Evolutionary conservation across 2,797 vertebrate genomes (phyloP).

Genomic region (Epinephelus coioides): DNA sequence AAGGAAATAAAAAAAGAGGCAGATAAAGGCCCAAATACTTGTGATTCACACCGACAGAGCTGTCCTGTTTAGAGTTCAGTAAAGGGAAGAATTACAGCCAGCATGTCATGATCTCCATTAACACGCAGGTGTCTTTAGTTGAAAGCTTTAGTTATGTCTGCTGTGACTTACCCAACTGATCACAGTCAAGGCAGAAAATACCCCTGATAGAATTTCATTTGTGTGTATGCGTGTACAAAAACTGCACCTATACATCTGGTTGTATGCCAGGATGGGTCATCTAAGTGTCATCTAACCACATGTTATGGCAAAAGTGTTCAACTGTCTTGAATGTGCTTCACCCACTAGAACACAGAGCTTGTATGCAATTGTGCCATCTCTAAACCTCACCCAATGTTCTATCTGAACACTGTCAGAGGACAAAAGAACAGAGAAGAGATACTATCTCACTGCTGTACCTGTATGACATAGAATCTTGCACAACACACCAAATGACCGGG

Average conservation of each 20-base stretch:
- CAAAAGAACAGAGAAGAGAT: too few species aligned
- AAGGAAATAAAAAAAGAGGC: constrained; percentile 21
- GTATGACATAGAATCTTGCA: background rate
- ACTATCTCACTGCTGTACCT: too few species aligned
- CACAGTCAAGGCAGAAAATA: background rate
- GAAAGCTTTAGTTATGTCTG: background rate
- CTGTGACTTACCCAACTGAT: background rate
- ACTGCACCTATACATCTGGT: too few species aligned
- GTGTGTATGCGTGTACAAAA: background rate
- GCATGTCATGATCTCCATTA: background rate
- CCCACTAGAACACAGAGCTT: background rate
- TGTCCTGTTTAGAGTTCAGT: background rate
- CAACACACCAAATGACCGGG: background rate
- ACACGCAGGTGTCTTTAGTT: background rate
- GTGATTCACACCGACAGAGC: constrained; percentile 42
- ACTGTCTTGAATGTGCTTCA: too few species aligned
- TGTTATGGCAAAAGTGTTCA: background rate
- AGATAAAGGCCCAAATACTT: constrained; percentile 42
- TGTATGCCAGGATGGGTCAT: background rate
- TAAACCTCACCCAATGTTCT: background rate
- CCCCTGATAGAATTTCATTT: background rate
- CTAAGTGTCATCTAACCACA: background rate
- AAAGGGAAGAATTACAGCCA: background rate
- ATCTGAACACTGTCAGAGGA: background rate
- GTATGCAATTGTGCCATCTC: background rate